A percentile compares a stretch with the other conserved stretches of the same genome.
Evolutionary conservation across 2,888 invertebrate genomes (phyloP).

Genomic region (Entomobrya multifasciata): DNA sequence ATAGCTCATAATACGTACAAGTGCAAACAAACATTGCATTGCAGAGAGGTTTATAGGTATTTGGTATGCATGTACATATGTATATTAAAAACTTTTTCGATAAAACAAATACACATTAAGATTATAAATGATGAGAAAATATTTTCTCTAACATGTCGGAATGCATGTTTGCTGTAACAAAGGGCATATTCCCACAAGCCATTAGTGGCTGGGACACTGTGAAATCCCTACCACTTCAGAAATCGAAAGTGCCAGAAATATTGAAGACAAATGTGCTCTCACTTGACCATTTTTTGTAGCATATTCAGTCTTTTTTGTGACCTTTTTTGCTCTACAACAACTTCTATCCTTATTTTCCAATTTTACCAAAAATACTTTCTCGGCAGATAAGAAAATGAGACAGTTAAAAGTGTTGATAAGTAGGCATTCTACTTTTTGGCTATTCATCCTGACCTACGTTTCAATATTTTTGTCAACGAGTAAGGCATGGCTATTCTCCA

Average conservation of each 20-base stretch:
- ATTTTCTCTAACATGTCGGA: not conserved
- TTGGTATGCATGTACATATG: not conserved
- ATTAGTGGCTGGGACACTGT: too few relatives aligned
- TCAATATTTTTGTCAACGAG: not conserved
- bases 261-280: not conserved
- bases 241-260: not conserved
- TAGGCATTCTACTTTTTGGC: not conserved
- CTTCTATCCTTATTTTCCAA: not conserved
- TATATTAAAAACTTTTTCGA: not conserved
- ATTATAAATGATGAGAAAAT: conserved; percentile 36
- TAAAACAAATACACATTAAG: too few relatives aligned
- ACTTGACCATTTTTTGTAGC: not conserved
- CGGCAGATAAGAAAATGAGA: not conserved
- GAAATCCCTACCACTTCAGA: not conserved
- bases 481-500: conserved; percentile 55
- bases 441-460: too few relatives aligned
- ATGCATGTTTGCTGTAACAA: conserved; percentile 10
- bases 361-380: not conserved
- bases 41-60: not conserved
- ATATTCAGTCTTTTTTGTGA: conserved; percentile 31
- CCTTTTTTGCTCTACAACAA: not conserved
- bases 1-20: not conserved
- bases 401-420: not conserved
- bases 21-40: not conserved
- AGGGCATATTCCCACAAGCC: not conserved